These are phyloP conservation scores for Phthorimaea operculella DNA, from an alignment of 1,140 invertebrate genomes.

Conservation along the genomic window DNA sequence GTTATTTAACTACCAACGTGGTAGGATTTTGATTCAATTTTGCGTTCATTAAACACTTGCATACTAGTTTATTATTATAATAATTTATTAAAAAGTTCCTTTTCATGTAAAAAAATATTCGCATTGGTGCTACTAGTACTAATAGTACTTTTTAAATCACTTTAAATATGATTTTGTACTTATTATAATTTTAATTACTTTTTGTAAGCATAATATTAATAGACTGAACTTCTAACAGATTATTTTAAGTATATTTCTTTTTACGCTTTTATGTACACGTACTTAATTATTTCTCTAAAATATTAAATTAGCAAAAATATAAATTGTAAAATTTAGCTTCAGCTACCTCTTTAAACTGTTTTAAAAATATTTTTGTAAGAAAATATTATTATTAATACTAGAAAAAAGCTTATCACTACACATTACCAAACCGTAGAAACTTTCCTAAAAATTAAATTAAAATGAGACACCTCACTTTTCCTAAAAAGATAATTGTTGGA, in stretches of 20 bases:
- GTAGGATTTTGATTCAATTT: too few relatives aligned
- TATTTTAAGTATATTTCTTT: background rate
- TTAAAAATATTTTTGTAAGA: slow-evolving; percentile 59
- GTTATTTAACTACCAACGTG: too few relatives aligned
- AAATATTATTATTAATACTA: slow-evolving; percentile 37
- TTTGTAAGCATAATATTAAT: background rate
- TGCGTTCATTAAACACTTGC: background rate
- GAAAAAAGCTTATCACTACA: slow-evolving; percentile 18
- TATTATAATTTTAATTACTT: slow-evolving; percentile 9
- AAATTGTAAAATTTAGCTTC: slow-evolving; percentile 32
- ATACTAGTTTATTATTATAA: slow-evolving; percentile 10
- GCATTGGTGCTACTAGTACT: slow-evolving; percentile 46
- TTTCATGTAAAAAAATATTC: slow-evolving; percentile 17
- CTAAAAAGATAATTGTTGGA: slow-evolving; percentile 46
- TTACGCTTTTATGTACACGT: slow-evolving; percentile 20
- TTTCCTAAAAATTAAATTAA: slow-evolving; percentile 31
- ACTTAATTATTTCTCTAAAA: slow-evolving; percentile 39
- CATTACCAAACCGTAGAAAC: slow-evolving; percentile 21
- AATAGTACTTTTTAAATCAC: slow-evolving; percentile 21
- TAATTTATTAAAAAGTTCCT: slow-evolving; percentile 15
- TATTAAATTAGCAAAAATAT: slow-evolving; percentile 19
- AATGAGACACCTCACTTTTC: slow-evolving; percentile 31
- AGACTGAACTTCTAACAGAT: background rate
- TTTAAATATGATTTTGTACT: slow-evolving; percentile 11
- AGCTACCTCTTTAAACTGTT: slow-evolving; percentile 57